Conservation (phyloP, 2,888 invertebrate genomes). For the Tanypteryx hageni region DNA sequence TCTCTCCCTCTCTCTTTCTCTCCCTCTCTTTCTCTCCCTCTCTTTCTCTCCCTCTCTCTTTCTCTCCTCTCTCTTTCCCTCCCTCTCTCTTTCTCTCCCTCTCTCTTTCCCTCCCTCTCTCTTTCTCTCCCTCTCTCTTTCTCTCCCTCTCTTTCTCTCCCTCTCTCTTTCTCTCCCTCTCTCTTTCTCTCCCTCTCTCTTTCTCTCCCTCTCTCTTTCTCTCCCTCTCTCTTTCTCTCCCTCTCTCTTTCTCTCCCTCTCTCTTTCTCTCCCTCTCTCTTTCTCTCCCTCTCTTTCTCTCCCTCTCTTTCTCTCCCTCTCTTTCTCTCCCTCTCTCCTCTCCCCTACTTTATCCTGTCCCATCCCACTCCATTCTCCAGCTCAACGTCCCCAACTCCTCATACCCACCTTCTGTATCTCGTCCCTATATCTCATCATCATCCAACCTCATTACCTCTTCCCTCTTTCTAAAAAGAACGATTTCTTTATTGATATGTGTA, state of each 20-base stretch:
- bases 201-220: slow-evolving; percentile 15
- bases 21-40: slow-evolving; percentile 15
- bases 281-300: slow-evolving; percentile 2
- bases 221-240: slow-evolving; percentile 21
- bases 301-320: slow-evolving; percentile 27
- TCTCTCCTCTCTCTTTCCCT: slow-evolving; percentile 31
- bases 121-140: not conserved
- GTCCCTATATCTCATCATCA: not conserved
- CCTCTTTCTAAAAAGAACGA: too few relatives aligned
- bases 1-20: slow-evolving; percentile 6
- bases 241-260: slow-evolving; percentile 26
- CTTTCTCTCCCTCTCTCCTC: slow-evolving; percentile 3
- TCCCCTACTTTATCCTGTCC: slow-evolving; percentile 15
- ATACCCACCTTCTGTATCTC: not conserved
- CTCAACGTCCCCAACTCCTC: not conserved
- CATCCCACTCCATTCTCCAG: not conserved
- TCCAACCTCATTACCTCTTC: too few relatives aligned
- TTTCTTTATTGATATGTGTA: too few relatives aligned
- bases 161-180: slow-evolving; percentile 26
- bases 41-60: too few relatives aligned
- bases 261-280: slow-evolving; percentile 16
- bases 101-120: slow-evolving; percentile 38
- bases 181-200: slow-evolving; percentile 27
- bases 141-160: slow-evolving; percentile 12
- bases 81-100: slow-evolving; percentile 33